Percentiles rank a stretch among this genome's conserved stretches.
Evolutionary conservation across 2,888 invertebrate genomes (phyloP).

Genomic region (Lagria hirta): DNA sequence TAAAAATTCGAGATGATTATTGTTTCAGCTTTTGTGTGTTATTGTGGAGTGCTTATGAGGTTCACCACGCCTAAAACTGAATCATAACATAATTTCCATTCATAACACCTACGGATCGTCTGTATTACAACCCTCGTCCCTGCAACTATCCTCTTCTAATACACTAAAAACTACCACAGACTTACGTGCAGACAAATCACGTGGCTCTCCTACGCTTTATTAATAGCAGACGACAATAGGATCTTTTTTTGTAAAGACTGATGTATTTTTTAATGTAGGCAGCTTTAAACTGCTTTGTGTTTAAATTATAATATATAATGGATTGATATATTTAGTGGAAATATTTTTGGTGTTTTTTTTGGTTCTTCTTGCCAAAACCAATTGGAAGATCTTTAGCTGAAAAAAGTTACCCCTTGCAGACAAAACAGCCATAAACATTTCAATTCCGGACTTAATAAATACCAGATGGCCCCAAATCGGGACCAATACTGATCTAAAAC

Average conservation of each 20-base stretch:
- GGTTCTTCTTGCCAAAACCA: neutral
- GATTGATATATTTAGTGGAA: slow-evolving; percentile 5
- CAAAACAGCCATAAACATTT: slow-evolving; percentile 39
- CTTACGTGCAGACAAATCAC: slow-evolving; percentile 17
- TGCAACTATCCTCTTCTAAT: slow-evolving; percentile 7
- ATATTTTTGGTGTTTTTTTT: neutral
- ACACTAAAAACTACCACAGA: no score
- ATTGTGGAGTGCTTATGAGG: slow-evolving; percentile 8
- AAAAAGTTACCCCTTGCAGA: slow-evolving; percentile 29
- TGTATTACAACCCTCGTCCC: slow-evolving; percentile 33
- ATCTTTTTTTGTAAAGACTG: slow-evolving; percentile 42
- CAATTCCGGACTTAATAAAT: slow-evolving; percentile 40
- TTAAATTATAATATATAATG: slow-evolving; percentile 36
- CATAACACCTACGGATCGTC: slow-evolving; percentile 39
- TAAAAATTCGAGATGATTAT: slow-evolving; percentile 2
- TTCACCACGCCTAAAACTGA: slow-evolving; percentile 36
- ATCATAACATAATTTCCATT: slow-evolving; percentile 43
- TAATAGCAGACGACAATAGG: slow-evolving; percentile 47
- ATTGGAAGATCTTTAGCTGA: slow-evolving; percentile 1
- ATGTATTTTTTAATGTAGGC: slow-evolving; percentile 42
- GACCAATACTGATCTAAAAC: slow-evolving; percentile 9
- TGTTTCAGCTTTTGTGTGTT: slow-evolving; percentile 4
- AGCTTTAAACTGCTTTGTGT: slow-evolving; percentile 34
- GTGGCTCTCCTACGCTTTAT: slow-evolving; percentile 41
- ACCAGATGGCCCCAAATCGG: slow-evolving; percentile 38